Conservation (phyloP, 2,888 invertebrate species). For the Lasioglossum pauxillum region DNA sequence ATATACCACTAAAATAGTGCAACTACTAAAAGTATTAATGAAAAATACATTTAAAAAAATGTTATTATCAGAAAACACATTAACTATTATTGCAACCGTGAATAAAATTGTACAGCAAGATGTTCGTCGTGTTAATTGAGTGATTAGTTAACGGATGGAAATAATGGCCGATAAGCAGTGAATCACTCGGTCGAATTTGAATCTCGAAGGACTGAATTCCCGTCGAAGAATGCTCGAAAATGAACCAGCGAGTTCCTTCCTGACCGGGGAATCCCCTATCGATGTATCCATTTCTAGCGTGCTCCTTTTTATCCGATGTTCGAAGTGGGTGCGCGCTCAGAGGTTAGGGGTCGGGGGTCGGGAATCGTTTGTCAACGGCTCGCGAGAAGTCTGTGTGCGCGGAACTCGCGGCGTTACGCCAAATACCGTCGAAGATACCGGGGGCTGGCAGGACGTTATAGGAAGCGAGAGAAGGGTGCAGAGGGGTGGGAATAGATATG, state of each 20-base stretch:
- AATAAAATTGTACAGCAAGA: no score
- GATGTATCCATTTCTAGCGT: slow-evolving; percentile 5
- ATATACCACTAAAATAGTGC: no score
- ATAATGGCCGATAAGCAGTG: neutral
- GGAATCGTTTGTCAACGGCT: slow-evolving; percentile 28
- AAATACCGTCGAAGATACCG: slow-evolving; percentile 29
- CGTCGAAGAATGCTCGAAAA: neutral
- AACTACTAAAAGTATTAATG: no score
- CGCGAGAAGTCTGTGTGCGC: slow-evolving; percentile 26
- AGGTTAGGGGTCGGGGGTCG: neutral
- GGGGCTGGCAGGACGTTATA: slow-evolving; percentile 41
- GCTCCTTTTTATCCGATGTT: neutral
- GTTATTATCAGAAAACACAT: no score
- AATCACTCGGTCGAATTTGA: neutral
- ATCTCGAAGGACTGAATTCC: neutral
- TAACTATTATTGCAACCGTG: no score
- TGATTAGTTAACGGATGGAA: neutral
- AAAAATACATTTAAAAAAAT: no score
- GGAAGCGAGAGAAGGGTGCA: slow-evolving; percentile 41
- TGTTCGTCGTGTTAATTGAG: neutral
- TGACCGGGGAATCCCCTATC: neutral
- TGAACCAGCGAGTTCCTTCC: neutral
- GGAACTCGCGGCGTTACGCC: slow-evolving; percentile 25
- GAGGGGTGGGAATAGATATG: slow-evolving; percentile 65
- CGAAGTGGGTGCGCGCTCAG: slow-evolving; percentile 2